phyloP scores from a whole-genome alignment of 2,797 vertebrate species.

The Acanthurus lineatus region DNA sequence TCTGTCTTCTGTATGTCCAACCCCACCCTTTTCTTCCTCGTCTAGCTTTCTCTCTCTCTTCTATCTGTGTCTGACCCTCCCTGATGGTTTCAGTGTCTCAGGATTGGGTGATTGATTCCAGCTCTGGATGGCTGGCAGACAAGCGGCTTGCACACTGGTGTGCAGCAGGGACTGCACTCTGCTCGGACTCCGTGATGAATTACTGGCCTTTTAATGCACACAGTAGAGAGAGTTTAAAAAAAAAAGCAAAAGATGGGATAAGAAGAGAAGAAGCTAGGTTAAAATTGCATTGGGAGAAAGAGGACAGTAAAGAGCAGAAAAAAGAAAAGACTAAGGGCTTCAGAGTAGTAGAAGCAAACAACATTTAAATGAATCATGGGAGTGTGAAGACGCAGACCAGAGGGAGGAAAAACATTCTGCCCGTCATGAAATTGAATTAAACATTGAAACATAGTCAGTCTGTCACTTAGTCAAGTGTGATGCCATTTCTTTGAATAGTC shows the following conservation, averaged over 20 bases:
- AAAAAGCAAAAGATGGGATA: conserved; percentile 20
- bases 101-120: conserved; percentile 83
- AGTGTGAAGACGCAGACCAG: conserved; percentile 56
- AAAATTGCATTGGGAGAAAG: conserved; percentile 21
- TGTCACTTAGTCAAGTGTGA: conserved; percentile 61
- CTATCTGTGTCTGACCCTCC: conserved; percentile 61
- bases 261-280: conserved; percentile 28
- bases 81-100: conserved; percentile 70
- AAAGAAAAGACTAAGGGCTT: conserved; percentile 1
- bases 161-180: conserved; percentile 62
- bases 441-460: conserved; percentile 61
- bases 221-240: conserved; percentile 50
- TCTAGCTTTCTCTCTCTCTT: conserved; percentile 39
- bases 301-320: not conserved
- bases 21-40: conserved; percentile 5
- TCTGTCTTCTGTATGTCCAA: conserved; percentile 53
- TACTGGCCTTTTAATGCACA: conserved; percentile 75
- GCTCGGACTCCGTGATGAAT: conserved; percentile 79
- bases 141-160: conserved; percentile 67
- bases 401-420: conserved; percentile 49
- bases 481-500: conserved; percentile 60
- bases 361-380: conserved; percentile 60
- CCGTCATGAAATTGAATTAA: conserved; percentile 65
- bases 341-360: conserved; percentile 21
- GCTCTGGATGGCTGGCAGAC: conserved; percentile 70